Percentiles rank a stretch among this genome's conserved stretches.
These are phyloP conservation scores for Myopa testacea DNA, from an alignment of 2,888 invertebrate species.

Conservation along the genomic window DNA sequence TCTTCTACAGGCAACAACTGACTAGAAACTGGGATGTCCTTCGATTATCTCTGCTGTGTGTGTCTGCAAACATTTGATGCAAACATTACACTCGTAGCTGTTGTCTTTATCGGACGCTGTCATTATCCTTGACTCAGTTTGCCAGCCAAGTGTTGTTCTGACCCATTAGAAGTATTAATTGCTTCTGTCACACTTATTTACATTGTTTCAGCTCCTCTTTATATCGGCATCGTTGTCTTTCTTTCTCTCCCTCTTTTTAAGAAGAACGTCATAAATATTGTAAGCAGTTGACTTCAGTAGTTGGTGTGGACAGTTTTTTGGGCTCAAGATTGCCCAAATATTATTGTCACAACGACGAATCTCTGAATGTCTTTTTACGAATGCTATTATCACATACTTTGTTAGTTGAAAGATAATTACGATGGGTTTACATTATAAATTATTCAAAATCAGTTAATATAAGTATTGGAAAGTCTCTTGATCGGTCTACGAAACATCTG, in stretches of 20 bases:
- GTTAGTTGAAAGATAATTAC: too few species aligned
- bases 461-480: too few species aligned
- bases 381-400: too few species aligned
- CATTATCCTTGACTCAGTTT: slow-evolving; percentile 20
- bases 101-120: neutral
- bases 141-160: neutral
- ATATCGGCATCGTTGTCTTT: neutral
- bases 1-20: neutral
- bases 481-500: too few species aligned
- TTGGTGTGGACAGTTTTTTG: too few species aligned
- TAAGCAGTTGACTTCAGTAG: too few species aligned
- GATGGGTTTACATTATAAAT: too few species aligned
- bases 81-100: neutral
- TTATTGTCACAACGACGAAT: too few species aligned
- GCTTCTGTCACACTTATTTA: slow-evolving; percentile 34
- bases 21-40: neutral
- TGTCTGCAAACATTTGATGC: slow-evolving; percentile 29
- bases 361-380: too few species aligned
- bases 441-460: too few species aligned
- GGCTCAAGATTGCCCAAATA: too few species aligned
- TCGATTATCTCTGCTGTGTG: slow-evolving; percentile 39
- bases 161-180: slow-evolving; percentile 24
- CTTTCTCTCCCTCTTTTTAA: neutral
- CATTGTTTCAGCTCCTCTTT: neutral
- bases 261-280: too few species aligned